These are phyloP conservation scores for Sinocyclocheilus maitianheensis DNA, from an alignment of 2,113 vertebrate genomes.

Conservation along the genomic window DNA sequence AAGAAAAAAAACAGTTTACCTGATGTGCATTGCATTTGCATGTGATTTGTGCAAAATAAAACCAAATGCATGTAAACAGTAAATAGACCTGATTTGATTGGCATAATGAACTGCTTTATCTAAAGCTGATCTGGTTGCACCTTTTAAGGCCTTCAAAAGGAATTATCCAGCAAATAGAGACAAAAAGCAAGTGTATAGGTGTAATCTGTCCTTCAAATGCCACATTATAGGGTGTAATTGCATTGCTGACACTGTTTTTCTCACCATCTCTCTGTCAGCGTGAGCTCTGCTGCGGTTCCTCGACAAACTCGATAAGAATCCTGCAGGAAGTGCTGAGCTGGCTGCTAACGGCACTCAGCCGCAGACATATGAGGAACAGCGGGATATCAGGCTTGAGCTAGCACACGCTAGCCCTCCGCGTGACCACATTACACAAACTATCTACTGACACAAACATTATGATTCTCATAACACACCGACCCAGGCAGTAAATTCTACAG, in stretches of 20 bases:
- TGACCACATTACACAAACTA: background rate
- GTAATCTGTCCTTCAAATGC: slow-evolving; percentile 24
- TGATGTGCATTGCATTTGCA: background rate
- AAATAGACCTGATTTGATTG: background rate
- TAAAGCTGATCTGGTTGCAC: background rate
- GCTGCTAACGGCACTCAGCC: background rate
- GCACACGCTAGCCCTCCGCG: background rate
- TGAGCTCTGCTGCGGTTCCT: slow-evolving; percentile 39
- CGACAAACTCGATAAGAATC: slow-evolving; percentile 28
- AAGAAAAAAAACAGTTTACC: background rate
- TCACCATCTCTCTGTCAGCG: background rate
- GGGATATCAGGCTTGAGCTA: slow-evolving; percentile 16
- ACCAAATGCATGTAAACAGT: background rate
- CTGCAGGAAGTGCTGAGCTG: slow-evolving; percentile 44
- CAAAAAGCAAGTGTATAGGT: background rate
- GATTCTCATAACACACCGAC: background rate
- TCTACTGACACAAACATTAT: background rate
- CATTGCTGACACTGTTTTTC: slow-evolving; percentile 3
- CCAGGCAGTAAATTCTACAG: background rate
- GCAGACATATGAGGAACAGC: slow-evolving; percentile 33
- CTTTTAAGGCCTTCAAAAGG: background rate
- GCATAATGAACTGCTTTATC: background rate
- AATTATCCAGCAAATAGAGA: background rate
- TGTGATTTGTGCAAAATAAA: background rate
- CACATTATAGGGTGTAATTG: slow-evolving; percentile 3